Conservation (phyloP, 2,113 vertebrate species). For the Petrocephalus microphthalmus region DNA sequence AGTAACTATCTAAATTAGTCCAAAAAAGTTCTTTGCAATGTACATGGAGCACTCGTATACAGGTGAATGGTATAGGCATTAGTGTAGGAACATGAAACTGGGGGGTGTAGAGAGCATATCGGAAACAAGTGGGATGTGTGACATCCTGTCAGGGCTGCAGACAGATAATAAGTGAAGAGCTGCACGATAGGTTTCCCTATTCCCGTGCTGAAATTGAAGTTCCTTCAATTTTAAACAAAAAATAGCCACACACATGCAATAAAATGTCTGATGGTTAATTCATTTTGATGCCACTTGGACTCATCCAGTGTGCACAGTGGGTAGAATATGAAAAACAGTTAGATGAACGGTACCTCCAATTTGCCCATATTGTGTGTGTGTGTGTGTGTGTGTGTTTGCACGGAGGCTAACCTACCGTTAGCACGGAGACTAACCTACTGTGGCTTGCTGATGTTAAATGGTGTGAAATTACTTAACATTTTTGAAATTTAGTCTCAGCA, state of each 20-base stretch:
- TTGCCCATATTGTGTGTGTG: background rate
- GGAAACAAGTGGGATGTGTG: background rate
- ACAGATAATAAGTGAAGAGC: background rate
- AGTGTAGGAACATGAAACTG: background rate
- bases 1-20: background rate
- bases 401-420: background rate
- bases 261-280: background rate
- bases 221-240: too few relatives aligned
- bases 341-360: background rate
- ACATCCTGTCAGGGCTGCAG: background rate
- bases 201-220: background rate
- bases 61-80: background rate
- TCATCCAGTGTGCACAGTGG: background rate
- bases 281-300: background rate
- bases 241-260: background rate
- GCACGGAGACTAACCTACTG: background rate
- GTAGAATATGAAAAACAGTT: background rate
- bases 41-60: background rate
- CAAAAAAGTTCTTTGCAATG: background rate
- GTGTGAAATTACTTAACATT: background rate
- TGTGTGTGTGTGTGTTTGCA: background rate
- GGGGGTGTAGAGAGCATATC: background rate
- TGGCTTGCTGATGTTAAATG: background rate
- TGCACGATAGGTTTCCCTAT: background rate
- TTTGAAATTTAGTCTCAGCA: background rate